Conservation (phyloP, 2,797 vertebrate species). For the Sebastes elongatus region DNA sequence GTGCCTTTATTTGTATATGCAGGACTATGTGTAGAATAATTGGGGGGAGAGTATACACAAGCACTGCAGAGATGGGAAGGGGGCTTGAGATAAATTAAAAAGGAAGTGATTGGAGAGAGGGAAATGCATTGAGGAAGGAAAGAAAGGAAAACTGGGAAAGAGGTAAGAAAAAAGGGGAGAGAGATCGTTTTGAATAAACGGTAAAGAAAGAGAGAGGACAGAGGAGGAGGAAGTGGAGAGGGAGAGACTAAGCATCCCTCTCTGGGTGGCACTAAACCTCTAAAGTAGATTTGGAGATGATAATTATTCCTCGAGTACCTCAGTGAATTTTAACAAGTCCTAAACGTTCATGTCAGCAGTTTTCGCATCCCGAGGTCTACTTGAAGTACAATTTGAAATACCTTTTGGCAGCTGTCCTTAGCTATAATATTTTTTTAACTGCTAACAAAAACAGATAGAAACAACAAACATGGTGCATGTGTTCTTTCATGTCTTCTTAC, state of each 20-base stretch:
- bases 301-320: constrained; percentile 43
- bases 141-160: background rate
- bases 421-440: background rate
- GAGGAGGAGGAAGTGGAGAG: background rate
- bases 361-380: background rate
- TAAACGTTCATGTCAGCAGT: constrained; percentile 40
- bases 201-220: background rate
- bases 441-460: background rate
- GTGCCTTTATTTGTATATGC: background rate
- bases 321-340: constrained; percentile 49
- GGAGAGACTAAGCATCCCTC: constrained; percentile 30
- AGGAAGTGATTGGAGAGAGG: background rate
- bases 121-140: background rate
- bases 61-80: background rate
- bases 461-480: background rate
- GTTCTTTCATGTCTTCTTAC: constrained; percentile 68
- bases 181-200: background rate
- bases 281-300: constrained; percentile 43
- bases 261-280: constrained; percentile 47
- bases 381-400: constrained; percentile 1
- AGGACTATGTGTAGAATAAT: background rate
- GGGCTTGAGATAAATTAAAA: background rate
- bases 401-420: background rate
- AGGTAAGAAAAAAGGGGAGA: background rate
- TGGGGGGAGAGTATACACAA: background rate